A percentile compares a stretch with the other conserved stretches of the same genome.
These are phyloP conservation scores for Poeciliopsis occidentalis DNA, from an alignment of 2,113 vertebrate species.

Conservation along the genomic window DNA sequence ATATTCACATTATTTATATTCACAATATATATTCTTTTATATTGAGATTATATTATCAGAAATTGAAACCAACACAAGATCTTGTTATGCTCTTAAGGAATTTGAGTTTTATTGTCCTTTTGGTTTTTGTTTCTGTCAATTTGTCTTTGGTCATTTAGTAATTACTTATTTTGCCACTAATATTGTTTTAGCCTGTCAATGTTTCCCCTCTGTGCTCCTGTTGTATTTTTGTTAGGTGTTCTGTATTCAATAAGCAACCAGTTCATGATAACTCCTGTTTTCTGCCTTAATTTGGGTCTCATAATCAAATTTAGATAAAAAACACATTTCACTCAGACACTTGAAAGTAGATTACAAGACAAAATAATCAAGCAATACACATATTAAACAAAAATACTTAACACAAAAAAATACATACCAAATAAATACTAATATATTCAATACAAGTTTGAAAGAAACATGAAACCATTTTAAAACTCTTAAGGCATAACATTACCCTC, in stretches of 20 bases:
- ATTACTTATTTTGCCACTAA: neutral
- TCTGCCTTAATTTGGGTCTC: neutral
- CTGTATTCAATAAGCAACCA: neutral
- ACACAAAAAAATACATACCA: no score
- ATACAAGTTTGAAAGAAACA: neutral
- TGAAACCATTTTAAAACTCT: neutral
- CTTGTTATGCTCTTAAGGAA: neutral
- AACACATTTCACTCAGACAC: neutral
- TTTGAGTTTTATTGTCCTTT: neutral
- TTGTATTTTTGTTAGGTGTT: neutral
- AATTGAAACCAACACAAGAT: neutral
- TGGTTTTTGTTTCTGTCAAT: neutral
- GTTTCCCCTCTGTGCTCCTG: no score
- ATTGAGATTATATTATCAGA: neutral
- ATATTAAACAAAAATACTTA: no score
- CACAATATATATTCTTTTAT: neutral
- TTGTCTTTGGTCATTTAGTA: neutral
- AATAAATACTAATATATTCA: no score
- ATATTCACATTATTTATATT: no score
- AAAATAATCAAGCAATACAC: no score
- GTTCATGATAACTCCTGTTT: no score
- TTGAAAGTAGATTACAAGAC: neutral
- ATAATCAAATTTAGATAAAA: neutral
- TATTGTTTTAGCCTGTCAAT: no score
- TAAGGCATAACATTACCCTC: neutral